Evolutionary conservation across 2,797 vertebrate genomes (phyloP).

Genomic region (Echiichthys vipera): DNA sequence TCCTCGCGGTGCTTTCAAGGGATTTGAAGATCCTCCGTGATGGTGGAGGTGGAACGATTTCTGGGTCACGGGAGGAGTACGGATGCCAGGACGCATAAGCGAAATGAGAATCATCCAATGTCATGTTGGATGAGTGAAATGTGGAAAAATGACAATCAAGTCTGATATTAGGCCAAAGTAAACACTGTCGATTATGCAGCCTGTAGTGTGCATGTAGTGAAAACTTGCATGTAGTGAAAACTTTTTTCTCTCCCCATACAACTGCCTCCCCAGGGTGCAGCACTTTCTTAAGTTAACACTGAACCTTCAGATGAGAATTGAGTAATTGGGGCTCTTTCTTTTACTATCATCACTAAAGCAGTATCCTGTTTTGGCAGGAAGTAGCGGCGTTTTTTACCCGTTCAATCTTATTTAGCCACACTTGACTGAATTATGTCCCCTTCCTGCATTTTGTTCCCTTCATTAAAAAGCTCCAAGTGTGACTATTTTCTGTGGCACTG

Average conservation of each 20-base stretch:
- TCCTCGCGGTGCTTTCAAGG: too few relatives aligned
- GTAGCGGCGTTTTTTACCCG: constrained; percentile 43
- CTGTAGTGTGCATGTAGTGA: too few relatives aligned
- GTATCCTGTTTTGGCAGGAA: constrained; percentile 73
- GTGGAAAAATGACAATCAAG: background rate
- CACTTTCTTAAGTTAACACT: constrained; percentile 28
- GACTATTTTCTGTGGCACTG: constrained; percentile 39
- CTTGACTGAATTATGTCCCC: constrained; percentile 50
- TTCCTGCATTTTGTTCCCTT: constrained; percentile 64
- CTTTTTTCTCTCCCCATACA: background rate
- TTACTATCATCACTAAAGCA: constrained; percentile 41
- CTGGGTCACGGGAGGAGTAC: too few relatives aligned
- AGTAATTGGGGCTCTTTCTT: constrained; percentile 36
- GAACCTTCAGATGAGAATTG: constrained; percentile 27
- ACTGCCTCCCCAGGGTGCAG: background rate
- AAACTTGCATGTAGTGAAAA: background rate
- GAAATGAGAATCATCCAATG: too few relatives aligned
- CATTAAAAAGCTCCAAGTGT: constrained; percentile 62
- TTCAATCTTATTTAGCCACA: constrained; percentile 62
- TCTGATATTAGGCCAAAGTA: background rate
- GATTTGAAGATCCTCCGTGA: too few relatives aligned
- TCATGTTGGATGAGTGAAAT: background rate
- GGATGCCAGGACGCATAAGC: too few relatives aligned
- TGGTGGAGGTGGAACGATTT: too few relatives aligned
- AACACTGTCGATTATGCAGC: background rate